Evolutionary conservation across 2,797 vertebrate genomes (phyloP), one percentile per base, ranked within the genome.

Genomic region (Oreonectes daqikongensis): DNA sequence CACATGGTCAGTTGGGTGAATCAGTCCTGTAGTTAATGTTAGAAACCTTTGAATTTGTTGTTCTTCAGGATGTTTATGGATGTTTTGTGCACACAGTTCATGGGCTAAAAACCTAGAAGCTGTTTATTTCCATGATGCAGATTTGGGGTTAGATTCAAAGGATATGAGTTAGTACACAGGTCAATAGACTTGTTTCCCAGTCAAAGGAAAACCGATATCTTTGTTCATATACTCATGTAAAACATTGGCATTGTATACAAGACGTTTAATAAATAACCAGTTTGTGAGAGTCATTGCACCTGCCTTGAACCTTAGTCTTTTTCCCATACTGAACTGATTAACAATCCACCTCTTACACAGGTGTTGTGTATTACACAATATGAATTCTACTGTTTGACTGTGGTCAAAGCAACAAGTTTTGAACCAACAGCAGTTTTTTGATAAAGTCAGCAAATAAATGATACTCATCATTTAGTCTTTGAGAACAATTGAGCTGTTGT

Each of bases 231-330:
- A 26, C 35, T 32, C 30, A 0, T 65, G 73, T 75, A 59, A 75
- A 75, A 59, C 52, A 68, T 68, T 68, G 20, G 57, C 28, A 18
- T 67, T 68, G 40, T 67, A 35, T 68, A 68, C 64, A 18, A 38
- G 32, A 14, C 2, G 26, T n/a, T 59, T 75, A 59, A 75, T 75
- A 26, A 68, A 59, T 68, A 59, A 35, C 32, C 14, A 18, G 15
- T 52, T 18, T 5, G n/a, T 60, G 53, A 1, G 64, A 68, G 59
- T 68, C 52, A n/a, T 32, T 35, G 26, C 35, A 66, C 35, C 24
- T 75, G 63, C 11, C 2, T 30, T 46, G 4, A 72, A 20, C 12
- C 15, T 3, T 15, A 44, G 14, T 20, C 35, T 53, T 50, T 7
- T 22, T 32, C 24, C 20, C 28, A 1, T 40, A 57, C 40, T 72